Conservation (phyloP, 37 sponge, comb jelly and placozoan genomes). For the Bolinopsis microptera region DNA sequence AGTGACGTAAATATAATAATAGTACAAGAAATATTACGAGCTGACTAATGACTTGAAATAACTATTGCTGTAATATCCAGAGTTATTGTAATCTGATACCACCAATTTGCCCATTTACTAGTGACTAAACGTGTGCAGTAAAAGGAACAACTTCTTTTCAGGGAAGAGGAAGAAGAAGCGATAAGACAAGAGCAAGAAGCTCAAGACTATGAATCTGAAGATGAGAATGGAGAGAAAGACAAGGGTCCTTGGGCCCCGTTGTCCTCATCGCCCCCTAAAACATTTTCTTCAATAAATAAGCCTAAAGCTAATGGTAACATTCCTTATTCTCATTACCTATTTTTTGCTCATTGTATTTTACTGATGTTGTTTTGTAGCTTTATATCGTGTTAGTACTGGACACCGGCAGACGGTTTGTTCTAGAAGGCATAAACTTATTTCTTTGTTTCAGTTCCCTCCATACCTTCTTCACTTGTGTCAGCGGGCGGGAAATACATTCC, state of each 20-base stretch:
- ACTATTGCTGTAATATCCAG: no score
- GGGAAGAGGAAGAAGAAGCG: slow-evolving; percentile 36
- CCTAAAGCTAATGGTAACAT: neutral
- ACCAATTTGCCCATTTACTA: no score
- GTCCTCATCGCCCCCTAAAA: slow-evolving; percentile 15
- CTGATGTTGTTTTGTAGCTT: no score
- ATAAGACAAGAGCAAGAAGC: slow-evolving; percentile 19
- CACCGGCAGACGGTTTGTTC: neutral
- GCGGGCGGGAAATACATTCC: neutral
- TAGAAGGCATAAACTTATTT: neutral
- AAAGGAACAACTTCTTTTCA: no score
- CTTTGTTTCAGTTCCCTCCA: slow-evolving; percentile 20
- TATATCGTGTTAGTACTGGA: no score
- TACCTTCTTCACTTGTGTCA: neutral
- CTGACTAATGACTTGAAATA: no score
- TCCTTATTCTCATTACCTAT: no score
- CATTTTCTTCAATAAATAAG: neutral
- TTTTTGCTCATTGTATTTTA: no score
- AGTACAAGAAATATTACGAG: no score
- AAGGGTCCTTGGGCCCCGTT: slow-evolving; percentile 54
- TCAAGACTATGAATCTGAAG: neutral
- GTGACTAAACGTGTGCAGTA: no score
- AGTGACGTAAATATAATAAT: neutral
- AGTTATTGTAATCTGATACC: no score
- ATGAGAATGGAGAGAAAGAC: neutral